Conservation (phyloP, 2,797 vertebrate genomes). For the Acropternis orthonyx region DNA sequence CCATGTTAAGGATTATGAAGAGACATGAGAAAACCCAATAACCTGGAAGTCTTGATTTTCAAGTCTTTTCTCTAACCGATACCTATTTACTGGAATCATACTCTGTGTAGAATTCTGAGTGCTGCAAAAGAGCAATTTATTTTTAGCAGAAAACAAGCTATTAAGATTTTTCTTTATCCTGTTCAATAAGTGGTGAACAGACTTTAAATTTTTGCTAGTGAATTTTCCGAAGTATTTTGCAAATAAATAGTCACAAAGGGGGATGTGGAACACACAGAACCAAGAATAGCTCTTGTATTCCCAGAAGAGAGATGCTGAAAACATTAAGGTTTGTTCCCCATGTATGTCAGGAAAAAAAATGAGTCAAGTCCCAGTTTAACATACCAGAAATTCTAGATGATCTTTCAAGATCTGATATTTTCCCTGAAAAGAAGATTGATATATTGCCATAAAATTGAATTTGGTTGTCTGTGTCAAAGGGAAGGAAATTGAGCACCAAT, state of each 20-base stretch:
- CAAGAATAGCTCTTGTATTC: not conserved
- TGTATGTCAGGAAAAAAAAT: not conserved
- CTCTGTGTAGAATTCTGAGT: not conserved
- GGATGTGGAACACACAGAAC: not conserved
- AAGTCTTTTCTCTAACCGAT: not conserved
- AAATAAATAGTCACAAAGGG: not conserved
- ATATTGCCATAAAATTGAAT: not conserved
- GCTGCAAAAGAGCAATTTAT: conserved; percentile 5
- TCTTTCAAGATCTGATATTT: not conserved
- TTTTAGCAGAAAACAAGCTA: not conserved
- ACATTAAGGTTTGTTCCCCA: not conserved
- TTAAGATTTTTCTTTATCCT: not conserved
- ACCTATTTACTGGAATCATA: not conserved
- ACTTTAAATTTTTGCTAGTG: not conserved
- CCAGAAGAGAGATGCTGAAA: not conserved
- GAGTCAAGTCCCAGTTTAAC: not conserved
- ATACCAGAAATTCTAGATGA: not conserved
- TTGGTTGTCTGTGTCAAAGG: not conserved
- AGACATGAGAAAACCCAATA: not conserved
- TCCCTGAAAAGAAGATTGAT: not conserved
- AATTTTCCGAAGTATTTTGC: conserved; percentile 6
- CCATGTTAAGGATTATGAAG: not conserved
- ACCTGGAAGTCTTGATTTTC: not conserved
- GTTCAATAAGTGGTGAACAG: not conserved
- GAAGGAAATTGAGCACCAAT: not conserved